phyloP scores from a whole-genome alignment of 2,797 vertebrate genomes.

The Chanos chanos region DNA sequence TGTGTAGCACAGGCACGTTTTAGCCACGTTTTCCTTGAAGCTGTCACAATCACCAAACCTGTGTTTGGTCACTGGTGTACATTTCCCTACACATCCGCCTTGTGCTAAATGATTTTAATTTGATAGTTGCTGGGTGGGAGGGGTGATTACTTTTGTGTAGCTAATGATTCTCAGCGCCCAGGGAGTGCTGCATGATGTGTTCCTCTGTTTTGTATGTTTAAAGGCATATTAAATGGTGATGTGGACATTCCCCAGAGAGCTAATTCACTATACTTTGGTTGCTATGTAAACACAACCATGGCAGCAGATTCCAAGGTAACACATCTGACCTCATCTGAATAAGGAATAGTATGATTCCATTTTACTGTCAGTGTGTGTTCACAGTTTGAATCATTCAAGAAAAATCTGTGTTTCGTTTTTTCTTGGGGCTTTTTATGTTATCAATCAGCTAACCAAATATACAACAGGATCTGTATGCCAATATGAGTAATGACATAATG shows the following conservation, averaged over 20 bases:
- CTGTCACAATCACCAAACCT: neutral
- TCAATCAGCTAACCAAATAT: no score
- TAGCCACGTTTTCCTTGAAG: no score
- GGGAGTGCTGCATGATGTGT: conserved; percentile 16
- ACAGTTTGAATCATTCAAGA: no score
- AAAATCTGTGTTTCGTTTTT: no score
- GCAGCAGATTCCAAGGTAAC: conserved; percentile 43
- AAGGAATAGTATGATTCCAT: no score
- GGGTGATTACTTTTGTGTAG: conserved; percentile 9
- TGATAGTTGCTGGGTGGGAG: conserved; percentile 9
- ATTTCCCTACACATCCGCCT: neutral
- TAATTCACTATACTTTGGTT: conserved; percentile 42
- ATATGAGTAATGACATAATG: no score
- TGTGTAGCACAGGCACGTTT: no score
- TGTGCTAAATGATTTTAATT: neutral
- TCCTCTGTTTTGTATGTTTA: conserved; percentile 43
- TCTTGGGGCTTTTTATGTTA: no score
- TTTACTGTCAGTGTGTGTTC: no score
- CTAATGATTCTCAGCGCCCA: conserved; percentile 3
- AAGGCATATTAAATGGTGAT: conserved; percentile 31
- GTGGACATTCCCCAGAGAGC: conserved; percentile 26
- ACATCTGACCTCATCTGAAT: conserved; percentile 37
- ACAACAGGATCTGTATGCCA: no score
- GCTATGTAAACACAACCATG: conserved; percentile 46
- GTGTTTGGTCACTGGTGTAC: neutral